Evolutionary conservation across 2,888 invertebrate species (phyloP), one percentile per base, ranked within the genome.

Genomic region (Ectemnius lituratus): DNA sequence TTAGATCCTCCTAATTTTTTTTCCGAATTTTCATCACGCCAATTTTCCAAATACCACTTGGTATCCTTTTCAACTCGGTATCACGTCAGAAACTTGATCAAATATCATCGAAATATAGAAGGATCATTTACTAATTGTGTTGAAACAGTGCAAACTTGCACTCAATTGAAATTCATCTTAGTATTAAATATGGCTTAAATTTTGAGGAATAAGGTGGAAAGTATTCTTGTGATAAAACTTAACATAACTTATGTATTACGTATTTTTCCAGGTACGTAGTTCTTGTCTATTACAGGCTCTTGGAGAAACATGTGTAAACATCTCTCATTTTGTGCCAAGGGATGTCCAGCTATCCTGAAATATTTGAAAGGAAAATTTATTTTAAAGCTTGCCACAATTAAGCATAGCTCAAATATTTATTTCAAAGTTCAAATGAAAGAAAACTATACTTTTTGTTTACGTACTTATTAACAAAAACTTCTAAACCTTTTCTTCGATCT

Each of bases 291-390:
- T 88, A 95, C 95, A 63, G 96, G 96, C 88, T 99, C 99, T 92
- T 99, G 99, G 80, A 99, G 94, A 93, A 99, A 99, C 97, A 99
- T 99, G 92, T 99, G 99, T 88, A 99, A 94, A 92, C 99, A 99
- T 89, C 97, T 94, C 92, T 99, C 99, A 91, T 99, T 99, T 93
- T 99, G 99, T 73, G 99, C 99, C 90, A 99, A 92, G 2, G 99
- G 99, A 92, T 99, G 99, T 70, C 99, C 99, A 65, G 99, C 99
- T 90, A 99, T 98, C 93, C 96, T 96, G 92, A 72, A 92, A 91
- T 76, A 67, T 49, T 11, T 58, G 20, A 4, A 16, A 14, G 6
- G 45, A 66, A 52, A 62, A 11, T 28, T 58, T 5, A 20, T 18
- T 46, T 68, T 66, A 67, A 14, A 58, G 8, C 13, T n/a, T 45